Percentiles rank a stretch among this genome's conserved stretches.
phyloP scores from a whole-genome alignment of 2,113 vertebrate genomes.

The Lathamus discolor region DNA sequence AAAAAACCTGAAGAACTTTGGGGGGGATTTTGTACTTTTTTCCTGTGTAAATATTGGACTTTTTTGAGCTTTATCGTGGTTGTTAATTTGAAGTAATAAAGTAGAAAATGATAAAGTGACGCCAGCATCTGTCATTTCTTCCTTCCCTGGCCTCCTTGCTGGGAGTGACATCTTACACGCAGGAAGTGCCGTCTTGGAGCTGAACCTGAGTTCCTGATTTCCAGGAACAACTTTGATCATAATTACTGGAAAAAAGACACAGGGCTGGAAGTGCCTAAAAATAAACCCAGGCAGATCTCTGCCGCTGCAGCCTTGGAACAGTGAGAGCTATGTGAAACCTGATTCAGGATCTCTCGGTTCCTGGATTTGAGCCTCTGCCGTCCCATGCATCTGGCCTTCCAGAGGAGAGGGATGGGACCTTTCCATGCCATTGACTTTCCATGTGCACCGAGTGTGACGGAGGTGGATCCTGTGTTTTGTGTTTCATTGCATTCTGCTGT shows the following conservation, averaged over 20 bases:
- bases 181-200: neutral
- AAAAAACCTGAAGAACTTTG: constrained; percentile 82
- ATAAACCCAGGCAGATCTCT: constrained; percentile 31
- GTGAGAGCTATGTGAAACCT: neutral
- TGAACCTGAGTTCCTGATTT: constrained; percentile 5
- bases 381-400: neutral
- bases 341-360: neutral
- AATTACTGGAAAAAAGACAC: constrained; percentile 22
- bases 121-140: constrained; percentile 43
- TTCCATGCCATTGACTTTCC: rapidly evolving
- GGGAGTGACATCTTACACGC: neutral
- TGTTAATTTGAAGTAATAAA: constrained; percentile 90
- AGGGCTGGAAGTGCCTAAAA: neutral
- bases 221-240: constrained; percentile 39
- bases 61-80: constrained; percentile 89
- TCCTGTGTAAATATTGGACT: constrained; percentile 89
- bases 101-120: constrained; percentile 84
- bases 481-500: neutral
- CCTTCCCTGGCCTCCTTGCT: neutral
- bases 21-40: constrained; percentile 88
- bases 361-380: neutral
- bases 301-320: neutral
- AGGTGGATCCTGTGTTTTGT: neutral
- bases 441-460: rapidly evolving
- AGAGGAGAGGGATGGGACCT: neutral